Evolutionary conservation across 2,113 vertebrate genomes (phyloP), one percentile per base, ranked within the genome.

Genomic region (Psettodes erumei): DNA sequence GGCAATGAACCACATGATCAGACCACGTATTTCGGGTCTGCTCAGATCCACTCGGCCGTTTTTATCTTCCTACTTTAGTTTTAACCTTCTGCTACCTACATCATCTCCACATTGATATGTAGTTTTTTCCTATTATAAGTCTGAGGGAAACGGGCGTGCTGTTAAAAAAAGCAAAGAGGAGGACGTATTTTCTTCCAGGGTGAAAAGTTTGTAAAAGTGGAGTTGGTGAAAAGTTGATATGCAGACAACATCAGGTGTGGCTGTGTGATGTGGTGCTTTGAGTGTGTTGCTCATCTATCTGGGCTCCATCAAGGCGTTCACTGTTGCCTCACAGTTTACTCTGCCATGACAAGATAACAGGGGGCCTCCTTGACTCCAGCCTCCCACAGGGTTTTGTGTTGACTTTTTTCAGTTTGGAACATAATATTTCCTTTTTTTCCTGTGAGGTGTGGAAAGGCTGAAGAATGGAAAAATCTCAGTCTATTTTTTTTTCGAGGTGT

Each of bases 341-440:
- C 87, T 83, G 85, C 89, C 86, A 86, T 73, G 82, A 84, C 86
- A 86, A 85, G 84, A 90, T 91, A 90, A 90, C 85, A 71, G 81
- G 74, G 75, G 84, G 82, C 55, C 85, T 79, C 75, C 83, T 88
- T 82, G 83, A 80, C 85, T 89, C 85, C 82, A 66, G 83, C 80
- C 78, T 79, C 86, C 86, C 80, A 81, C 86, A 79, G 80, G 79
- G 48, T 76, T 87, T 79, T 85, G 79, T 83, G 75, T 82, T 78
- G 79, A 82, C 76, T 82, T 18, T 45, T 71, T 27, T 10, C 25
- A 61, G 71, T 86, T 84, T 68, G 51, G 18, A 79, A 73, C 51
- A 82, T 68, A 83, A 48, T 43, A 79, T 69, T 56, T 75, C 27
- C n/a, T 76, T 38, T 70, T 90, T 82, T 81, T 50, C 76, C 69